A percentile compares a stretch with the other conserved stretches of the same genome.
Evolutionary conservation across 37 sponge, comb jelly and placozoan species (phyloP).

Genomic region (Tethya wilhelma): DNA sequence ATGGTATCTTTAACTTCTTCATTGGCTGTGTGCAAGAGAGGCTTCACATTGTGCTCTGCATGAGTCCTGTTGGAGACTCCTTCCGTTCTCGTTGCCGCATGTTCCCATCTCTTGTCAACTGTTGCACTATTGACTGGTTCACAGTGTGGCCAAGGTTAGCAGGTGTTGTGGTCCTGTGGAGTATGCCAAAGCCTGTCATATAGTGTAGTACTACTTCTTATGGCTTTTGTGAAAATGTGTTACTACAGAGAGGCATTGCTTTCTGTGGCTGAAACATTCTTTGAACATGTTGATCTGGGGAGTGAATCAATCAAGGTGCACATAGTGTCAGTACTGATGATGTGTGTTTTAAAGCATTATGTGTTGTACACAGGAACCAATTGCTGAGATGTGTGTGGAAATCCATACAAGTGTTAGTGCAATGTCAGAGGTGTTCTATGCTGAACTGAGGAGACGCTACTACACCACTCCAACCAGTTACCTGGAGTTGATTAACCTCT

Average conservation of each 20-base stretch:
- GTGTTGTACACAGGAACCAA: slow-evolving; percentile 34
- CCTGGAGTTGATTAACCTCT: slow-evolving; percentile 97
- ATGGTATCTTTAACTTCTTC: slow-evolving; percentile 95
- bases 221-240: background rate
- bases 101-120: slow-evolving; percentile 99
- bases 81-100: slow-evolving; percentile 94
- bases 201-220: background rate
- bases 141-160: slow-evolving; percentile 91
- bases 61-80: slow-evolving; percentile 99
- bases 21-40: slow-evolving; percentile 89
- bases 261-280: slow-evolving; percentile 94
- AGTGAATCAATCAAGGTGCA: slow-evolving; percentile 84
- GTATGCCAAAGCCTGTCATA: background rate
- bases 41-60: slow-evolving; percentile 98
- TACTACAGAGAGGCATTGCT: slow-evolving; percentile 86
- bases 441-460: slow-evolving; percentile 90
- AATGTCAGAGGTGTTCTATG: slow-evolving; percentile 94
- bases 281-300: slow-evolving; percentile 92
- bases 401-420: slow-evolving; percentile 93
- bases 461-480: slow-evolving; percentile 99
- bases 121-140: slow-evolving; percentile 99
- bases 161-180: background rate
- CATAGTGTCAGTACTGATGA: background rate
- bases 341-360: slow-evolving; percentile 5
- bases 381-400: slow-evolving; percentile 93